Evolutionary conservation across 1,140 invertebrate genomes (phyloP).

Genomic region (Saccostrea glomerata): DNA sequence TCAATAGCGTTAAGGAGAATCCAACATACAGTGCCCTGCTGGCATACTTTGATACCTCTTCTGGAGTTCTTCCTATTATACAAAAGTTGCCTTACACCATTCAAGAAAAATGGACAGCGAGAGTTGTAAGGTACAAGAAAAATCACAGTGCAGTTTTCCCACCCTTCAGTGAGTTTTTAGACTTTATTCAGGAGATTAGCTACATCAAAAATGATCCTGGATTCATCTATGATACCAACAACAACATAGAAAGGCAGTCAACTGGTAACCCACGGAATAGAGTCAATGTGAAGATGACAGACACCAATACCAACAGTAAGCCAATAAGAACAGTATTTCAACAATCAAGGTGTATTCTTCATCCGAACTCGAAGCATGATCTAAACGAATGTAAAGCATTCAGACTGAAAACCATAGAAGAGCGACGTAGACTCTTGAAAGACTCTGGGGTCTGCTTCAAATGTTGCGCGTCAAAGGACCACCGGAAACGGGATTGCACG

Average conservation of each 20-base stretch:
- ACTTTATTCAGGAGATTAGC: not conserved
- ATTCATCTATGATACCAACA: not conserved
- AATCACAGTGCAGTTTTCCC: not conserved
- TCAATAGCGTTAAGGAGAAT: not conserved
- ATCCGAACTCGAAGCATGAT: conserved; percentile 18
- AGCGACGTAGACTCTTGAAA: conserved; percentile 9
- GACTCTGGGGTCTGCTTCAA: conserved; percentile 40
- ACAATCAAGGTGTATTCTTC: conserved; percentile 12
- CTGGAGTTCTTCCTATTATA: not conserved
- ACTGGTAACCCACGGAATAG: not conserved
- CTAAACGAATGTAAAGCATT: conserved; percentile 38
- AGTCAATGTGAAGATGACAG: conserved; percentile 11
- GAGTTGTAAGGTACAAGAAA: not conserved
- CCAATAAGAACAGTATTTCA: not conserved
- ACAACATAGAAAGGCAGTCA: not conserved
- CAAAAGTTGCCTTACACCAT: conserved; percentile 9
- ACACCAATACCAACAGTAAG: not conserved
- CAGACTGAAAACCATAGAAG: conserved; percentile 11
- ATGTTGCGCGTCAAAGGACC: conserved; percentile 30
- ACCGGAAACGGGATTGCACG: conserved; percentile 16
- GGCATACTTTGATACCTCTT: not conserved
- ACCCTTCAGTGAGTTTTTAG: conserved; percentile 21
- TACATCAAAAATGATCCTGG: not conserved
- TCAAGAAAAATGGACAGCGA: not conserved
- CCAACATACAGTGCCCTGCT: not conserved